phyloP scores from a whole-genome alignment of 2,888 invertebrate species.

The Drosophila borborema region DNA sequence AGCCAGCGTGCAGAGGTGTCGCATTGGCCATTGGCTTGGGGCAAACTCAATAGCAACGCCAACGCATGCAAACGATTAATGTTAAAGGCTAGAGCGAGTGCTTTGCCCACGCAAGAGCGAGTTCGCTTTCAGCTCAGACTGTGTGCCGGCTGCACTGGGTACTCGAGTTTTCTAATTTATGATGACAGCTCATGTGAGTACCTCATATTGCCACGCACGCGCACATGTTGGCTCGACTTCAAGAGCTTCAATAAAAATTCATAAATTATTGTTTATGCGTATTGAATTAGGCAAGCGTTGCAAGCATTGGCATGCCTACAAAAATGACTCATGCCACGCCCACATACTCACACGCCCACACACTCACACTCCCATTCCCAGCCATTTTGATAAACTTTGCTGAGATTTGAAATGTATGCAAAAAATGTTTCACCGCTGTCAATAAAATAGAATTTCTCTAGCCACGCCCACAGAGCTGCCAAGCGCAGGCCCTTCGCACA shows the following conservation, averaged over 20 bases:
- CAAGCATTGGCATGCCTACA: slow-evolving; percentile 9
- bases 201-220: background rate
- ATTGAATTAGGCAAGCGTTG: slow-evolving; percentile 66
- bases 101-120: slow-evolving; percentile 23
- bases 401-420: slow-evolving; percentile 67
- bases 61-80: slow-evolving; percentile 35
- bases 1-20: slow-evolving; percentile 18
- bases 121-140: background rate
- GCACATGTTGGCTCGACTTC: background rate
- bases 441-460: slow-evolving; percentile 67
- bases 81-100: slow-evolving; percentile 22
- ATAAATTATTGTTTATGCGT: slow-evolving; percentile 73
- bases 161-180: slow-evolving; percentile 44
- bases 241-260: slow-evolving; percentile 67
- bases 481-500: slow-evolving; percentile 18
- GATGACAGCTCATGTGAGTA: slow-evolving; percentile 23
- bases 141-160: slow-evolving; percentile 19
- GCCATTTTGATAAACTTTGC: slow-evolving; percentile 23
- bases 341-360: background rate
- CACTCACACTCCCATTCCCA: background rate
- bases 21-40: slow-evolving; percentile 1
- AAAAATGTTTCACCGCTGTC: slow-evolving; percentile 62
- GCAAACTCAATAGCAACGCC: slow-evolving; percentile 22
- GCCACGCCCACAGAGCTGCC: slow-evolving; percentile 50
- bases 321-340: slow-evolving; percentile 15